Base-by-base conservation (phyloP, 2,888 invertebrate species). In the Melanchra persicariae region DNA sequence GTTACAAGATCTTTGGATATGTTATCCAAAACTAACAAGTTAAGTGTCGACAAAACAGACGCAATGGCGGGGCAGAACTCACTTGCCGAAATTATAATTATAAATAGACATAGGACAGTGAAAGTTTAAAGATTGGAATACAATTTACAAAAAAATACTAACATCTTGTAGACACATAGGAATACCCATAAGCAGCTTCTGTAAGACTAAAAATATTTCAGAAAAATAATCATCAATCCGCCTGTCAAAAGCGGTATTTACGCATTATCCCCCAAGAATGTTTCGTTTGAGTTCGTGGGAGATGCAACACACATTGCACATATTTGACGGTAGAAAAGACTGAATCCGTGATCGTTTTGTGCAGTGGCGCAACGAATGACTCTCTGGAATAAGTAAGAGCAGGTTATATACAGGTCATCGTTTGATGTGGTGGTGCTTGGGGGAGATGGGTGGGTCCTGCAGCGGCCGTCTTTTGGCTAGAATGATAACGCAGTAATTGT, bases 261-360 rank as follows among this genome's bases (percentile, higher is more conserved):
- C 45, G 74, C 34, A 79, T 66, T 74, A 49, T 79, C 79, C 19
- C 76, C 76, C 66, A 79, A 74, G 66, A 58, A 60, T 51, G 15
- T 72, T 57, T n/a, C 9, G 45, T 59, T 30, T n/a, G 47, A 57
- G 43, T 66, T 47, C 77, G 80, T 80, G 81, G 76, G 75, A 77
- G 75, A 80, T 55, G 62, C 68, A 62, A 34, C 37, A 37, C 22
- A 37, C 12, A n/a, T 15, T 63, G 49, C 72, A 71, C 43, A 59
- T 62, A 71, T 59, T 34, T 22, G 15, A 12, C 22, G 9, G 12
- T 22, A 57, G 4, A 49, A 15, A 59, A 26, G 3, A 26, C 37
- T n/a, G 7, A 24, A 68, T 24, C 51, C 15, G 26, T 19, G 24
- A 1, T n/a, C 6, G 17, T 43, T 3, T n/a, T n/a, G n/a, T n/a